These are phyloP conservation scores for Pipistrellus pipistrellus DNA, from an alignment of 2,797 vertebrate genomes.

Conservation along the genomic window DNA sequence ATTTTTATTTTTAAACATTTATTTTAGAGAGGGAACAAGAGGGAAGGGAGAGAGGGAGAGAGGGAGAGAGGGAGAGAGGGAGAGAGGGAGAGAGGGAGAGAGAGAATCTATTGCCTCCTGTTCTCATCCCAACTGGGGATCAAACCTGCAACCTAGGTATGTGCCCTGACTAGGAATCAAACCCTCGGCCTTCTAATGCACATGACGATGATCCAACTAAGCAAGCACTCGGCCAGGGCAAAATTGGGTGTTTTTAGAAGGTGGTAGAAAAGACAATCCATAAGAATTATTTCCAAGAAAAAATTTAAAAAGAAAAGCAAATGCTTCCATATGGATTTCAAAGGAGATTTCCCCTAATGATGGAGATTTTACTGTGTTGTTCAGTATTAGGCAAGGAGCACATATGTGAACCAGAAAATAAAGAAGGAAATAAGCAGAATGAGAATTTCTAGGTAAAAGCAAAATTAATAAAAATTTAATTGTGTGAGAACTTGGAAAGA, in stretches of 20 bases:
- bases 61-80: too few species aligned
- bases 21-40: background rate
- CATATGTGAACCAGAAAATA: background rate
- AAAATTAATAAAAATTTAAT: conserved; percentile 12
- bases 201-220: background rate
- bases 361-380: background rate
- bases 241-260: conserved; percentile 4
- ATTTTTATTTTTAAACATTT: background rate
- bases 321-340: background rate
- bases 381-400: background rate
- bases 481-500: background rate
- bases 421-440: background rate
- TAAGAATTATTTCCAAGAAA: conserved; percentile 61
- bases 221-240: background rate
- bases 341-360: background rate
- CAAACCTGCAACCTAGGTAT: background rate
- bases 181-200: background rate
- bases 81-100: background rate
- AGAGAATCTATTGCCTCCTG: background rate
- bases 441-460: background rate
- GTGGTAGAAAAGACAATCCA: background rate
- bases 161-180: background rate
- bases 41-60: background rate
- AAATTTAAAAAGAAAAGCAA: background rate
- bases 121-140: background rate